These are phyloP conservation scores for Volucella inanis DNA, from an alignment of 2,888 invertebrate species.

Conservation along the genomic window DNA sequence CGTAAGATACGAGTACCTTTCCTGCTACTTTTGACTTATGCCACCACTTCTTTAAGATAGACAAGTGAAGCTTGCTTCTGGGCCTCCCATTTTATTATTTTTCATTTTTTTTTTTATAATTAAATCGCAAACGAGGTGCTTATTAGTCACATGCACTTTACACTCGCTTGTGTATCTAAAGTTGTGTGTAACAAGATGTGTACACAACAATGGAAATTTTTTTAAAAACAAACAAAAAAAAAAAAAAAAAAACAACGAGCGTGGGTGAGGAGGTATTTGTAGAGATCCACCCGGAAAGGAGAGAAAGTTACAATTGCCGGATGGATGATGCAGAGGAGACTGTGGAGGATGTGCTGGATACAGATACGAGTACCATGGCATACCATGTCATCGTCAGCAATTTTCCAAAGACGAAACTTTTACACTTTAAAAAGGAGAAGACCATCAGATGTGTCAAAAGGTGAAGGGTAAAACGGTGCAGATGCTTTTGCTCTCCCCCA, in stretches of 20 bases:
- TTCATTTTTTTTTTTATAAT: slow-evolving; percentile 25
- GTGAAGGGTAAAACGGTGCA: no score
- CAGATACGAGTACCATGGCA: slow-evolving; percentile 13
- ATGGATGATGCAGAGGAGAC: slow-evolving; percentile 39
- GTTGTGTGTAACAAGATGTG: slow-evolving; percentile 46
- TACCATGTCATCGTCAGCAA: no score
- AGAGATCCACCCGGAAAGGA: slow-evolving; percentile 3
- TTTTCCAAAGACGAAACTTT: no score
- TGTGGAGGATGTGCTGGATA: slow-evolving; percentile 8
- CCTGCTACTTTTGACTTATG: not conserved
- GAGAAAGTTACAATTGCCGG: slow-evolving; percentile 48
- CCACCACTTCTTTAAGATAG: slow-evolving; percentile 50
- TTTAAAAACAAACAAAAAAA: slow-evolving; percentile 20
- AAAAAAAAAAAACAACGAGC: slow-evolving; percentile 7
- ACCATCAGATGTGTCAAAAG: no score
- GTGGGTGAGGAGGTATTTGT: no score
- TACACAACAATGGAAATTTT: slow-evolving; percentile 37
- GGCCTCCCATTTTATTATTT: not conserved
- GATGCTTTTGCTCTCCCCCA: no score
- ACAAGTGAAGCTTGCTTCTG: slow-evolving; percentile 20
- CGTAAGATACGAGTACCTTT: slow-evolving; percentile 1
- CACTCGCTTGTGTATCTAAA: slow-evolving; percentile 29
- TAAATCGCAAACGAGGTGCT: slow-evolving; percentile 70
- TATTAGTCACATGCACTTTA: slow-evolving; percentile 67
- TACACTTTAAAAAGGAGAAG: no score